Base-by-base conservation (phyloP, 2,113 vertebrate genomes). In the Gopherus evgoodei region DNA sequence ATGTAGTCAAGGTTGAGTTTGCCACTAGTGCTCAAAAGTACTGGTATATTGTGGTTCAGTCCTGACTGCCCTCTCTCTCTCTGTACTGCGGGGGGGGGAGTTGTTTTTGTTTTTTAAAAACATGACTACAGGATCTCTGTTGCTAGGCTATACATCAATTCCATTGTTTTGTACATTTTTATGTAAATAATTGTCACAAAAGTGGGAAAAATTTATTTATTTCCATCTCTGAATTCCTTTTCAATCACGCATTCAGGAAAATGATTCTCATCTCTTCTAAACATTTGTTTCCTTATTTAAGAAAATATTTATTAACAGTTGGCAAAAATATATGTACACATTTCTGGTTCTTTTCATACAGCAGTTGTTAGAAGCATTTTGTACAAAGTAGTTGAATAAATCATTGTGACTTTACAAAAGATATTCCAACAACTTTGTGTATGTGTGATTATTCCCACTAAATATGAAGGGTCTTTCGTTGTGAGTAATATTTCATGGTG, bases 281-380 rank as follows among this genome's bases (percentile, higher is more conserved):
- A 93, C 95, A 97, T 97, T 95, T 98, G 94, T 97, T 97, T 98
- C 97, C 97, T 97, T 98, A 98, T 98, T 98, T 98, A 98, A 99
- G 97, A 98, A 96, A 96, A 98, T 98, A 98, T 98, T 98, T 98
- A 98, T 98, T 98, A 98, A 98, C 86, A 95, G 95, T 97, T 94
- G 92, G 97, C 95, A 93, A 94, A 78, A 78, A 95, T 87, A 95
- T 88, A 97, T 97, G 90, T 97, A 96, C 94, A 94, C 52, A 5
- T 97, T 94, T 86, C 95, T 93, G 95, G 92, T 96, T 97, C 96
- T 97, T 97, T 95, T 95, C 90, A 81, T 59, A 90, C 89, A 96
- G 95, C 96, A 96, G 98, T 91, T 97, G 93, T 98, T 90, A 96
- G 97, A 96, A 97, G 96, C 88, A 97, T 98, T 98, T 98, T 98